phyloP scores from a whole-genome alignment of 1,140 invertebrate species.

The Drosophila pruinosa region DNA sequence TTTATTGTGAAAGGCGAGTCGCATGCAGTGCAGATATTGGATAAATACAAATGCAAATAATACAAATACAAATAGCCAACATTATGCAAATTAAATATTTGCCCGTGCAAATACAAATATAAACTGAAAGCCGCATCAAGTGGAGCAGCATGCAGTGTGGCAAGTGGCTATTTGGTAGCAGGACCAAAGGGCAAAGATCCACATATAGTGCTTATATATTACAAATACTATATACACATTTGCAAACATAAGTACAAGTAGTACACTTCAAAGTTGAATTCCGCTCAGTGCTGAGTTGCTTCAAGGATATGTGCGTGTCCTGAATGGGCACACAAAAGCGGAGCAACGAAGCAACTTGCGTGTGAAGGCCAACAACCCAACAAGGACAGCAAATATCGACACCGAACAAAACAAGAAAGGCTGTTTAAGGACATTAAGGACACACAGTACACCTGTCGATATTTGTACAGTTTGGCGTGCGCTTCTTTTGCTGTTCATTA shows the following conservation, averaged over 20 bases:
- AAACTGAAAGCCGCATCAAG: constrained; percentile 40
- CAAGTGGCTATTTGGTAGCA: background rate
- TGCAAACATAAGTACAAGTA: constrained; percentile 1
- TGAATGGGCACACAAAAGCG: constrained; percentile 33
- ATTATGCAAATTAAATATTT: constrained; percentile 79
- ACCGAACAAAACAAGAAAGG: constrained; percentile 33
- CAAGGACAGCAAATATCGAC: constrained; percentile 21
- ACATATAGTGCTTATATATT: background rate
- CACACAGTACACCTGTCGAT: constrained; percentile 70
- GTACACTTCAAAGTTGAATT: constrained; percentile 5
- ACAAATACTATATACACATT: constrained; percentile 12
- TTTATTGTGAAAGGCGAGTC: constrained; percentile 2
- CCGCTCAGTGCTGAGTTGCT: constrained; percentile 15
- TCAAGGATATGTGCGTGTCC: constrained; percentile 73
- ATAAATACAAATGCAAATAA: constrained; percentile 53
- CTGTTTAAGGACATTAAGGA: constrained; percentile 75
- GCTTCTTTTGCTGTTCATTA: constrained; percentile 40
- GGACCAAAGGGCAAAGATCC: constrained; percentile 18
- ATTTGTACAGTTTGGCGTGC: constrained; percentile 77
- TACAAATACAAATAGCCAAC: constrained; percentile 67
- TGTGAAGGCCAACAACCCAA: constrained; percentile 63
- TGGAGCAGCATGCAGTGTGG: background rate
- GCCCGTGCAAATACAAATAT: constrained; percentile 60
- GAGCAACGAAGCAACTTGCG: constrained; percentile 55
- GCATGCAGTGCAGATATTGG: constrained; percentile 48